Evolutionary conservation across 1,140 invertebrate species (phyloP), one percentile per base, ranked within the genome.

Genomic region (Nomia melanderi): DNA sequence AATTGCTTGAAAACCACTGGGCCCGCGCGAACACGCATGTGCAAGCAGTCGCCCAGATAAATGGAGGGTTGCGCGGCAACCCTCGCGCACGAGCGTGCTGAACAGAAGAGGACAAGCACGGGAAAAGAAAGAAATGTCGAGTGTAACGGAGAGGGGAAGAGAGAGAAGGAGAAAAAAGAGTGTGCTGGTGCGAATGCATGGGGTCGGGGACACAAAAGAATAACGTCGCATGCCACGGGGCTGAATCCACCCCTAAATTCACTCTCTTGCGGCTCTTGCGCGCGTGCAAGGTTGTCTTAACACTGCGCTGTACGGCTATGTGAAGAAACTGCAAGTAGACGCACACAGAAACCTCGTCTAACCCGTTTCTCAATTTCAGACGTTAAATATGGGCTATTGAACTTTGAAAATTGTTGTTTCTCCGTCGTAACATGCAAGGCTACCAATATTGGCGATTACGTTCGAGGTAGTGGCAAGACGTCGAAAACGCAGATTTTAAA

Each of bases 11-110:
- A 88, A 88, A 84, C 87, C 88, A 80, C 76, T 83, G 86, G 44
- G 31, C 59, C 65, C 67, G 82, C 74, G 71, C 69, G 78, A 80
- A 80, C 78, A 78, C 81, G 85, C 79, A 88, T 88, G 88, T 85
- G 85, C 85, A 88, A 84, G 86, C 88, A 88, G 87, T 89, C 83
- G 83, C 67, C 75, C 77, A 80, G 81, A 80, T 79, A 82, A 78
- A 85, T 78, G 85, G 79, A 87, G 90, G 87, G 88, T 88, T 85
- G 84, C 71, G 85, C 63, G 81, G 81, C 87, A 89, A 89, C 90
- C 89, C 85, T 90, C 86, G 70, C 79, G 88, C 81, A 83, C 85
- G 86, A 84, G 82, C 83, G 78, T 63, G 83, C 74, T 64, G 53
- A 71, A 60, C 47, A 63, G 56, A 77, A 39, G 54, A 70, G 63